Percentiles rank a stretch among this genome's conserved stretches.
Evolutionary conservation across 2,888 invertebrate genomes (phyloP).

Genomic region (Cerastoderma edule): DNA sequence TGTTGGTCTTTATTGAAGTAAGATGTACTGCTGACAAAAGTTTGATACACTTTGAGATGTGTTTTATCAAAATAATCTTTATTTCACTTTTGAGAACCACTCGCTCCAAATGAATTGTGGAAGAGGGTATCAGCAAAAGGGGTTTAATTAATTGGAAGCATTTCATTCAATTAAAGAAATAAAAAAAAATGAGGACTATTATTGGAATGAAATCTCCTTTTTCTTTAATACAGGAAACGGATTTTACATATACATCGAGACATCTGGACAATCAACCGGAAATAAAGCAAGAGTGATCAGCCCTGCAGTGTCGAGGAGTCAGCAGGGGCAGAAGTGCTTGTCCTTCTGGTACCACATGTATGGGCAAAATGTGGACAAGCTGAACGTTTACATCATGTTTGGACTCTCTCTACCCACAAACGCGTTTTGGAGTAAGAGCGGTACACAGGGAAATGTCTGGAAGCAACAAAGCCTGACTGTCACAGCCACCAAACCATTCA

Average conservation of each 20-base stretch:
- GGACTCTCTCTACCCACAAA: slow-evolving; percentile 60
- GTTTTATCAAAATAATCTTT: no score
- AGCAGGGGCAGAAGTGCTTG: slow-evolving; percentile 68
- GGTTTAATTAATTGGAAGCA: no score
- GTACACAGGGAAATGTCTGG: slow-evolving; percentile 78
- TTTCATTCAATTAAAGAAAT: no score
- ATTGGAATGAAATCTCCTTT: no score
- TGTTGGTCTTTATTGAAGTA: no score
- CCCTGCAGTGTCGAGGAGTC: slow-evolving; percentile 58
- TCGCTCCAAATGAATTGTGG: no score
- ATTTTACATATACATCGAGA: slow-evolving; percentile 78
- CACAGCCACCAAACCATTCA: slow-evolving; percentile 60
- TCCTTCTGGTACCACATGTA: slow-evolving; percentile 79
- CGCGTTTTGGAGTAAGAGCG: slow-evolving; percentile 70
- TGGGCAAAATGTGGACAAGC: slow-evolving; percentile 67
- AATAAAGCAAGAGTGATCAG: slow-evolving; percentile 75
- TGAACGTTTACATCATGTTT: slow-evolving; percentile 70
- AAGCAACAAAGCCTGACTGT: slow-evolving; percentile 61
- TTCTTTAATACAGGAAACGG: slow-evolving; percentile 54
- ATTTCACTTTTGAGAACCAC: no score
- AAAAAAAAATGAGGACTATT: no score
- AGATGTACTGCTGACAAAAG: no score
- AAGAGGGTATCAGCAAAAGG: no score
- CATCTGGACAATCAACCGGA: slow-evolving; percentile 60
- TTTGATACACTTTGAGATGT: no score